Conservation (phyloP, 2,797 vertebrate species). For the Anguilla megastoma region DNA sequence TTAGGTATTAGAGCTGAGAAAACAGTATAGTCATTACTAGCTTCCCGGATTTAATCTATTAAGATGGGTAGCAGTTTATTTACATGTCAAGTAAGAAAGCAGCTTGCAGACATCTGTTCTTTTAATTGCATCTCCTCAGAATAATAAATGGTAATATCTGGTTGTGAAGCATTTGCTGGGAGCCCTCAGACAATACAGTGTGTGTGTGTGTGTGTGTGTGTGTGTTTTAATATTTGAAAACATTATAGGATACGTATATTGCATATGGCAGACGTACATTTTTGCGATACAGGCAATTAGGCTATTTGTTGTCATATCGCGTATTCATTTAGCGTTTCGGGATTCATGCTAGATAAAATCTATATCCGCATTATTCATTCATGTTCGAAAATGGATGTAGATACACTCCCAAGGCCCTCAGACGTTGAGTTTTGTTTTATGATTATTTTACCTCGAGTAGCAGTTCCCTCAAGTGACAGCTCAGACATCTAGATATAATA, state of each 20-base stretch:
- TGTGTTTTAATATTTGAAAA: neutral
- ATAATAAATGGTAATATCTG: constrained; percentile 60
- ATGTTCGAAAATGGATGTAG: constrained; percentile 39
- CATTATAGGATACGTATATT: neutral
- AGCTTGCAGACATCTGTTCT: constrained; percentile 78
- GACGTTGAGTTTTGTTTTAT: neutral
- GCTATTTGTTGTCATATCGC: neutral
- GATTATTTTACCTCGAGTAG: neutral
- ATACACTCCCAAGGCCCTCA: neutral
- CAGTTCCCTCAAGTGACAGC: neutral
- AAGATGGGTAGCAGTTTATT: constrained; percentile 59
- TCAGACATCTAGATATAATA: neutral
- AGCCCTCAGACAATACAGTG: constrained; percentile 52
- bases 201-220: constrained; percentile 10
- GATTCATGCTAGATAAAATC: constrained; percentile 12
- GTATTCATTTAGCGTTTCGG: neutral
- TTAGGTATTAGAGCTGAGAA: neutral
- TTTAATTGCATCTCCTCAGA: constrained; percentile 70
- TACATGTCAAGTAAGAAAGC: constrained; percentile 65
- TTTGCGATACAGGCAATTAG: constrained; percentile 9
- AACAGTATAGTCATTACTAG: constrained; percentile 32
- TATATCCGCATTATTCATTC: neutral
- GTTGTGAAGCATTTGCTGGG: constrained; percentile 57
- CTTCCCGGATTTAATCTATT: constrained; percentile 50
- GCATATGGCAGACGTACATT: neutral